These are phyloP conservation scores for Anadara kagoshimensis DNA, from an alignment of 1,140 invertebrate species.

Conservation along the genomic window DNA sequence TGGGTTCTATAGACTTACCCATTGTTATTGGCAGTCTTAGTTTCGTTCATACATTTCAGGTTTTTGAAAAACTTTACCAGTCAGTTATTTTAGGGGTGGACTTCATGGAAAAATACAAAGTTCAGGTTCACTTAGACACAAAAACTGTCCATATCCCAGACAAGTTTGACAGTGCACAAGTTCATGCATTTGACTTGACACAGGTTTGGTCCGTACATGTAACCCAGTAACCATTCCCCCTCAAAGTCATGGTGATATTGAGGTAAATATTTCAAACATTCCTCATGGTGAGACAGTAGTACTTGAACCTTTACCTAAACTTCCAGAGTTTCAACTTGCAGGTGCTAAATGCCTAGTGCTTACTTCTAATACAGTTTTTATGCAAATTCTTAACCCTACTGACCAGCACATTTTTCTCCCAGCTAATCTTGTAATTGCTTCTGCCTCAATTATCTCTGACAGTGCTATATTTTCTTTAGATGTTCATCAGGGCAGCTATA, in stretches of 20 bases:
- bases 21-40: background rate
- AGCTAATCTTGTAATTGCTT: background rate
- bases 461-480: background rate
- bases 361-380: background rate
- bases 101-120: too few relatives aligned
- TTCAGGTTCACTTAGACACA: background rate
- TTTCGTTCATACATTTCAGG: background rate
- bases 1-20: background rate
- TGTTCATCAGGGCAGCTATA: background rate
- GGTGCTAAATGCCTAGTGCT: background rate
- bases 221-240: background rate
- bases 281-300: too few relatives aligned
- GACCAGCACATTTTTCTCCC: slow-evolving; percentile 7
- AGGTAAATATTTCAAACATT: background rate
- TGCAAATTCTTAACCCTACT: background rate
- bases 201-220: background rate
- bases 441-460: too few relatives aligned
- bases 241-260: slow-evolving; percentile 2
- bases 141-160: background rate
- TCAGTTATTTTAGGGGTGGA: background rate
- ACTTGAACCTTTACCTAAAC: background rate
- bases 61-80: slow-evolving; percentile 4
- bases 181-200: background rate
- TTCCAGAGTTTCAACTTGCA: background rate
- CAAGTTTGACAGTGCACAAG: background rate